Base-by-base conservation (phyloP, 2,113 vertebrate species). In the Brachionichthys hirsutus region DNA sequence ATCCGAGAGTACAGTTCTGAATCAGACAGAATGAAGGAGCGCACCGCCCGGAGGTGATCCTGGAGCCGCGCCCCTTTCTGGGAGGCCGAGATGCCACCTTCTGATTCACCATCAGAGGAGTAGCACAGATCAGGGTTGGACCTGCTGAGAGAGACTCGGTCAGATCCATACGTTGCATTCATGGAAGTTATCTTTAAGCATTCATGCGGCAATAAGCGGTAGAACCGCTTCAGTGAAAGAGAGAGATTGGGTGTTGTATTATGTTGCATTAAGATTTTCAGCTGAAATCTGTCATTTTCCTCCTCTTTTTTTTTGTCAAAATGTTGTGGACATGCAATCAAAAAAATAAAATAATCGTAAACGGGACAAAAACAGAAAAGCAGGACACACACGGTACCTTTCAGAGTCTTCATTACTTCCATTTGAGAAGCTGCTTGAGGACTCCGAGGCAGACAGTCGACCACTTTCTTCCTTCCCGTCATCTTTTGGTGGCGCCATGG, bases 391-490 rank as follows among this genome's bases (percentile, higher is more conserved):
- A 35, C 2, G 0, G 1, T 53, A 92, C 90, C 90, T 88, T 40
- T 91, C 91, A 5, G 93, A 96, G 53, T 92, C 88, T 24, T 95
- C 91, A 0, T 89, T 93, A 53, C 85, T 72, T 3, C 91, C 88
- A 8, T 59, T 41, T 0, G 93, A 95, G 17, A 94, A 92, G 10
- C 81, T 62, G 20, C 74, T 59, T 0, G 94, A 94, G 14, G 89
- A 89, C 83, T 95, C 95, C 2, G 95, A 98, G 14, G 87, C 84
- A 0, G 86, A 85, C 16, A 91, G 85, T 7, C 12, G 45, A 3
- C 75, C 49, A 0, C 38, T 30, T 0, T 89, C 86, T 2, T 82
- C 66, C 0, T 74, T 79, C 18, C 62, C 24, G 13, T 7, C 43
- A 18, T 4, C 48, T 47, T 66, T 77, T 4, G 17, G 54, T 30